Base-by-base conservation (phyloP, 2,888 invertebrate species). In the Eilema caniola region DNA sequence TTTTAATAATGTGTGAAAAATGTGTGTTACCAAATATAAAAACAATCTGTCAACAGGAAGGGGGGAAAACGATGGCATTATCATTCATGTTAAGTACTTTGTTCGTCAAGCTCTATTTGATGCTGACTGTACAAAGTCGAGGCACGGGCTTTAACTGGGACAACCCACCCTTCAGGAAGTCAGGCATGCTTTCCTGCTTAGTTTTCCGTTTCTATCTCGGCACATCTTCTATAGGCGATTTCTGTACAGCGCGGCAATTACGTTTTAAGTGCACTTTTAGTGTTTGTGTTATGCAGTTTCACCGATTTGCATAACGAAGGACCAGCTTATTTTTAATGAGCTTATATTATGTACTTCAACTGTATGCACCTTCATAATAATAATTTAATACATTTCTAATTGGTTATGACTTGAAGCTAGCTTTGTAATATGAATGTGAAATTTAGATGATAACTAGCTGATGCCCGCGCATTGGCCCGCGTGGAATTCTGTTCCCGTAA, bases 81-180 rank as follows among this genome's bases (percentile, higher is more conserved):
- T n/a, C n/a, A n/a, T n/a, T n/a, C n/a, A n/a, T n/a, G n/a, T n/a
- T n/a, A n/a, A n/a, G n/a, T n/a, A n/a, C n/a, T n/a, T n/a, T n/a
- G n/a, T n/a, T n/a, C n/a, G n/a, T n/a, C n/a, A n/a, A n/a, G n/a
- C n/a, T n/a, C n/a, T n/a, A n/a, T n/a, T n/a, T n/a, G n/a, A n/a
- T n/a, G n/a, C n/a, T n/a, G n/a, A n/a, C n/a, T n/a, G n/a, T n/a
- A n/a, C 67, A 62, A 75, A 68, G 56, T 57, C 24, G 28, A 69
- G 65, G 65, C 57, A 62, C 78, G 75, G 47, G 47, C 64, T 57
- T 24, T 66, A 80, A 80, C 72, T 81, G 77, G 80, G 82, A 67
- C 83, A 75, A 70, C 73, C 14, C 53, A 67, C 74, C 71, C 78
- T 74, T 71, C 47, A 68, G 75, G 79, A 76, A 83, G 76, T 66